A percentile compares a stretch with the other conserved stretches of the same genome.
Conservation (phyloP, 2,888 invertebrate species). For the Clostera curtula region DNA sequence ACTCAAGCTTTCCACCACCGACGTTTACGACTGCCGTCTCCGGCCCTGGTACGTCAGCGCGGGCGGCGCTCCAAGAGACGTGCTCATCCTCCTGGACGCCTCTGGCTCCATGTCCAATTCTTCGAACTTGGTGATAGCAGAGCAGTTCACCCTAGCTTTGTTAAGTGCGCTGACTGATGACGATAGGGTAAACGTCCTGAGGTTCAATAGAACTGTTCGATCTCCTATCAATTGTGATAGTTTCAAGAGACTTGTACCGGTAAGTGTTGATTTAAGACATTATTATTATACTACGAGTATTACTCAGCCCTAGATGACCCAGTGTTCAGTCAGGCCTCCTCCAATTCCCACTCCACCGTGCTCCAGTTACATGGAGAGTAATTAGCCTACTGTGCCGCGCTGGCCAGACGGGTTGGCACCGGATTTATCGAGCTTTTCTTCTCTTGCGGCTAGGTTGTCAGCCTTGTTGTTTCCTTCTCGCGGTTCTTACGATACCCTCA, state of each 20-base stretch:
- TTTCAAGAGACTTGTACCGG: constrained; percentile 55
- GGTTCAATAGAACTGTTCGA: constrained; percentile 48
- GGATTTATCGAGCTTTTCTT: neutral
- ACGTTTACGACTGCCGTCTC: constrained; percentile 59
- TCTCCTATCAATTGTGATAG: constrained; percentile 58
- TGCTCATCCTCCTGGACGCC: constrained; percentile 56
- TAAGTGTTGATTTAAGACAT: constrained; percentile 29
- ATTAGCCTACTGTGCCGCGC: no score
- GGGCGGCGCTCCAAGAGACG: constrained; percentile 56
- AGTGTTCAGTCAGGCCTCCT: no score
- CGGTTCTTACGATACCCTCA: no score
- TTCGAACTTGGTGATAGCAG: constrained; percentile 45
- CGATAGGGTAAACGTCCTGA: constrained; percentile 58
- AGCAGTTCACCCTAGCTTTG: constrained; percentile 48
- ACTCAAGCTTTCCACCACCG: constrained; percentile 33
- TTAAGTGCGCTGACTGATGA: constrained; percentile 65
- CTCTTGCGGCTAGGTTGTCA: no score
- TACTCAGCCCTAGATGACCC: no score
- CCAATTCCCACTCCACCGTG: no score
- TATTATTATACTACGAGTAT: neutral
- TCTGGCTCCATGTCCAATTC: constrained; percentile 64
- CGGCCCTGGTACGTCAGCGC: constrained; percentile 66
- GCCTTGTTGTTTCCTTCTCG: no score
- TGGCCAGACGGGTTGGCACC: no score
- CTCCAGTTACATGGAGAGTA: no score